Conservation (phyloP, 2,797 vertebrate genomes). For the Poeciliopsis paucimaculata region DNA sequence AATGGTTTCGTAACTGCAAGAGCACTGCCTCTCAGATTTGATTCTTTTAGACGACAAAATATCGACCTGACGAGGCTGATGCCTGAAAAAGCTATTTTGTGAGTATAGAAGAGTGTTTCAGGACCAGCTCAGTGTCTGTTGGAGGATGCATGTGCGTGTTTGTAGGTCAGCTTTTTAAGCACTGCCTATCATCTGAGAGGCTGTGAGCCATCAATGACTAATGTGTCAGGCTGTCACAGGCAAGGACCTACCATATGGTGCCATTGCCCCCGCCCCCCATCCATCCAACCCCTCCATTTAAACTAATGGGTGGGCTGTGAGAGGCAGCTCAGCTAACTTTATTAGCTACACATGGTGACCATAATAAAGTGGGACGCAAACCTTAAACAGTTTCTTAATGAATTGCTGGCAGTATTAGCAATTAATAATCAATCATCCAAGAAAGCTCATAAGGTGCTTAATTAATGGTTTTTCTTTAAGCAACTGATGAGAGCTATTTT, state of each 20-base stretch:
- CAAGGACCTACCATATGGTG: constrained; percentile 77
- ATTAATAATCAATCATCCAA: constrained; percentile 30
- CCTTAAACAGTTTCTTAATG: constrained; percentile 20
- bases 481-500: not conserved
- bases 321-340: constrained; percentile 53
- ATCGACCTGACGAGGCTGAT: constrained; percentile 46
- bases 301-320: constrained; percentile 69
- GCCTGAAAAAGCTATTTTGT: constrained; percentile 49
- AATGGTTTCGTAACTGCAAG: constrained; percentile 39
- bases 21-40: not conserved
- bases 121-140: constrained; percentile 63
- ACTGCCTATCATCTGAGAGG: constrained; percentile 73
- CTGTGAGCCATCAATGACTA: constrained; percentile 79
- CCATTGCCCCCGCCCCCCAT: constrained; percentile 39
- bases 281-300: constrained; percentile 58
- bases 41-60: constrained; percentile 10
- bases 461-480: constrained; percentile 1
- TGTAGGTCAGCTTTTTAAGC: constrained; percentile 72
- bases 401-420: constrained; percentile 26
- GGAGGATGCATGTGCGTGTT: constrained; percentile 42
- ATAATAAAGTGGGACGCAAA: constrained; percentile 29
- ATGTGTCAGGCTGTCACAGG: constrained; percentile 80
- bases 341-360: constrained; percentile 47
- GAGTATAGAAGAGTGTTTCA: constrained; percentile 49
- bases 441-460: constrained; percentile 14